Conservation (phyloP, 2,888 invertebrate species). For the Drosophila mimica region DNA sequence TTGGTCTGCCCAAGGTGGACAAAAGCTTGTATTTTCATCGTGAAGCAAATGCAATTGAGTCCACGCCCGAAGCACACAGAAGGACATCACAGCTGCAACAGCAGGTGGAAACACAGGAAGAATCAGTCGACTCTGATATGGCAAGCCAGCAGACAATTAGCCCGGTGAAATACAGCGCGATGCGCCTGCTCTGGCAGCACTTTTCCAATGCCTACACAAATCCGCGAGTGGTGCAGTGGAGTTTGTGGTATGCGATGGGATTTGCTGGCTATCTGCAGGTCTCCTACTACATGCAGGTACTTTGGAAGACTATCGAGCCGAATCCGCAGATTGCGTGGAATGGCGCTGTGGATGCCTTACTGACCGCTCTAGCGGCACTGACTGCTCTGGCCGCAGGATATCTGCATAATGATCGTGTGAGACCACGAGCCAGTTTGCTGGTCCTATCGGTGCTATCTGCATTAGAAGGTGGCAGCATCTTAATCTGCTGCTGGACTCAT, state of each 20-base stretch:
- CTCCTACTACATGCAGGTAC: constrained; percentile 89
- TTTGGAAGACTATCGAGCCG: constrained; percentile 88
- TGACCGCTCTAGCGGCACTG: constrained; percentile 89
- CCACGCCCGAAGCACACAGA: constrained; percentile 1
- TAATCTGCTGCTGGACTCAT: constrained; percentile 87
- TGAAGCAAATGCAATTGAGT: constrained; percentile 34
- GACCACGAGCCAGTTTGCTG: constrained; percentile 85
- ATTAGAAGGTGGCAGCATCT: constrained; percentile 86
- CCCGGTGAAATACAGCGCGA: constrained; percentile 42
- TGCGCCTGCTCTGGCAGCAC: constrained; percentile 86
- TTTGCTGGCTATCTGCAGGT: constrained; percentile 91
- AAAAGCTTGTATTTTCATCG: constrained; percentile 89
- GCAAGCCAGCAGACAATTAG: constrained; percentile 9
- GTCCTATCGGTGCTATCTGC: constrained; percentile 86
- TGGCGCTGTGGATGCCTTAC: constrained; percentile 92
- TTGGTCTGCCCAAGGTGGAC: constrained; percentile 88
- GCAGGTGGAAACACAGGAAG: constrained; percentile 12
- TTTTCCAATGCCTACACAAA: constrained; percentile 88
- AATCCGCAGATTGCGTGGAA: constrained; percentile 86
- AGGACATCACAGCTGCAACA: constrained; percentile 21
- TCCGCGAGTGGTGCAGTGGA: constrained; percentile 89
- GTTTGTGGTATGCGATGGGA: constrained; percentile 91
- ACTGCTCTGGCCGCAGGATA: constrained; percentile 87
- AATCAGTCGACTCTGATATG: constrained; percentile 16
- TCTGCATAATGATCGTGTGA: constrained; percentile 79